Percentiles rank a stretch among this genome's conserved stretches.
Conservation (phyloP, 2,797 vertebrate genomes). For the Anguilla pacifica region DNA sequence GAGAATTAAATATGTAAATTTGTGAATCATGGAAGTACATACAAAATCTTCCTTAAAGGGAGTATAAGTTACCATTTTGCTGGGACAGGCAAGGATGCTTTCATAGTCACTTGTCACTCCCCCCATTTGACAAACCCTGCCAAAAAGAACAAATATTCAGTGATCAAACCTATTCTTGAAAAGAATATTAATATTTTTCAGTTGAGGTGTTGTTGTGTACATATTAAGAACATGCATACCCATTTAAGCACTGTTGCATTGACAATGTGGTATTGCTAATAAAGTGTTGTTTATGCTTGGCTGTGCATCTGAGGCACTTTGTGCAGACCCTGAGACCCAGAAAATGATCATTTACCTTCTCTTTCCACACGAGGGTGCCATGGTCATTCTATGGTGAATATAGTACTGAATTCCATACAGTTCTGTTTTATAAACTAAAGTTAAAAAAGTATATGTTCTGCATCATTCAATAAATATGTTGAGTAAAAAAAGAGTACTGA, state of each 20-base stretch:
- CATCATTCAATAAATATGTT: not conserved
- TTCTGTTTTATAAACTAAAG: not conserved
- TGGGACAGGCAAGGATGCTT: too few relatives aligned
- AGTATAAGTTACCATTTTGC: too few relatives aligned
- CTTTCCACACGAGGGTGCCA: slow-evolving; percentile 69
- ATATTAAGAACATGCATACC: not conserved
- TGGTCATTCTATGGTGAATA: slow-evolving; percentile 25
- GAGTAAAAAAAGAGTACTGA: not conserved
- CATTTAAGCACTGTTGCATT: not conserved
- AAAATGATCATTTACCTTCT: slow-evolving; percentile 10
- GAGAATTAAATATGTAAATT: not conserved
- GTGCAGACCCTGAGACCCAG: not conserved
- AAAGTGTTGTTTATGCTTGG: not conserved
- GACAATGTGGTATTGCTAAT: not conserved
- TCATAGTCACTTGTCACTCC: too few relatives aligned
- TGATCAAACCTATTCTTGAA: not conserved
- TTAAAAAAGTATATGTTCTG: not conserved
- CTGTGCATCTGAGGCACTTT: not conserved
- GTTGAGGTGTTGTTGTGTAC: not conserved
- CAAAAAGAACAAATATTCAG: not conserved
- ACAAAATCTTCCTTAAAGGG: not conserved
- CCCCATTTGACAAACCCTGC: not conserved
- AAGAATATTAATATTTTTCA: not conserved
- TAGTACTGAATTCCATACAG: not conserved
- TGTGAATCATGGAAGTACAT: not conserved